A percentile compares a stretch with the other conserved stretches of the same genome.
These are phyloP conservation scores for Semnornis frantzii DNA, from an alignment of 2,113 vertebrate genomes.

Conservation along the genomic window DNA sequence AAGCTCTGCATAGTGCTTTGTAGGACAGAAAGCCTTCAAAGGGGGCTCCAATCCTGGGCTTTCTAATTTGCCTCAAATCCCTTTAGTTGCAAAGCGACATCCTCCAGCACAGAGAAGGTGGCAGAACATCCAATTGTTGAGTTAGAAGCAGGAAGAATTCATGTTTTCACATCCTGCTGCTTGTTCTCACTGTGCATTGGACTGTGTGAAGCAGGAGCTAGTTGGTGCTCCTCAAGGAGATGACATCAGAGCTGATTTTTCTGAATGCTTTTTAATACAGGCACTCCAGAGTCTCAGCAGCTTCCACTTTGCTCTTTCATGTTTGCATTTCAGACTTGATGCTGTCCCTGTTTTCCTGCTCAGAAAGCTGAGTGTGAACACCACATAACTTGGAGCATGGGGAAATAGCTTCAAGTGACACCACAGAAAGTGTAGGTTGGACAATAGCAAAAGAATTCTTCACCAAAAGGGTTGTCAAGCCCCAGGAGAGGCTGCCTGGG, in stretches of 20 bases:
- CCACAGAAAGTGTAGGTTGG: background rate
- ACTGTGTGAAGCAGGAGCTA: background rate
- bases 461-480: no score
- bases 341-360: background rate
- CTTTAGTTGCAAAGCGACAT: background rate
- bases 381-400: accelerated
- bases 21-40: background rate
- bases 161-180: background rate
- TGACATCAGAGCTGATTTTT: background rate
- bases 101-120: background rate
- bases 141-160: background rate
- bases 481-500: background rate
- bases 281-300: background rate
- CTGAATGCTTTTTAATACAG: background rate
- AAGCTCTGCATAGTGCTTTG: background rate
- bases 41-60: background rate
- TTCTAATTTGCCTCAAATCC: background rate
- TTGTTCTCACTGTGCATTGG: accelerated
- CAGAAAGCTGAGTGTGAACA: accelerated
- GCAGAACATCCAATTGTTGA: background rate
- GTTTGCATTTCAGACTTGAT: background rate
- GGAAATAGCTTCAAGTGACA: background rate
- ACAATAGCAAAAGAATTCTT: background rate
- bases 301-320: background rate
- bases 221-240: background rate